Evolutionary conservation across 1,140 invertebrate genomes (phyloP), one percentile per base, ranked within the genome.

Genomic region (Diorhabda carinulata): DNA sequence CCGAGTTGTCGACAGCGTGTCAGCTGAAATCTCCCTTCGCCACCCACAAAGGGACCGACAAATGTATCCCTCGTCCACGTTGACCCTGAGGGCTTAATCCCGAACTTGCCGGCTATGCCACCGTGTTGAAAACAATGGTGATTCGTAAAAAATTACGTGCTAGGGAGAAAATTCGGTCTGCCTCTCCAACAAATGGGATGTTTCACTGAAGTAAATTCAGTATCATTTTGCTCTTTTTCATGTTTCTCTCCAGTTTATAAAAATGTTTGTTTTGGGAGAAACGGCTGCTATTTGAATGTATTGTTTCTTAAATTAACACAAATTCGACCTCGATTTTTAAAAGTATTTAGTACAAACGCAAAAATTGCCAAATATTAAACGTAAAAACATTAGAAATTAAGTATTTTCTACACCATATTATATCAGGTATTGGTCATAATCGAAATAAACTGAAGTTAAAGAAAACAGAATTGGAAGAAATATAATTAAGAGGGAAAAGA

Each of bases 21-120:
- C 63, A 64, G 58, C 57, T 25, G 25, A 25, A 25, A 25, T 58
- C 45, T 59, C 68, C 43, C 57, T 57, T 66, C 58, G 56, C 68
- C 63, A 44, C 45, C 64, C 52, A n/a, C 47, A 8, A 9, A 41
- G 68, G 68, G 57, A 57, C 64, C 43, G 57, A 70, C 68, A 70
- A 70, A 70, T 70, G 68, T 70, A 70, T 70, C 63, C 68, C 68
- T 66, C 64, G 68, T 70, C 68, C 64, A 45, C 43, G 64, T 41
- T 70, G 68, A 70, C 68, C 68, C 68, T 52, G 60, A 70, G 68
- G 68, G 68, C 68, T 70, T 70, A 70, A 60, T 59, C 64, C 64
- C 57, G 68, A 64, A 70, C 68, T 70, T 66, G 68, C 64, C 68
- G 58, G 43, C 68, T 62, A 25, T 25, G 25, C 25, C 25, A 25